Percentiles rank a stretch among this genome's conserved stretches.
phyloP scores from a whole-genome alignment of 2,797 vertebrate genomes.

The Eutrigla gurnardus region DNA sequence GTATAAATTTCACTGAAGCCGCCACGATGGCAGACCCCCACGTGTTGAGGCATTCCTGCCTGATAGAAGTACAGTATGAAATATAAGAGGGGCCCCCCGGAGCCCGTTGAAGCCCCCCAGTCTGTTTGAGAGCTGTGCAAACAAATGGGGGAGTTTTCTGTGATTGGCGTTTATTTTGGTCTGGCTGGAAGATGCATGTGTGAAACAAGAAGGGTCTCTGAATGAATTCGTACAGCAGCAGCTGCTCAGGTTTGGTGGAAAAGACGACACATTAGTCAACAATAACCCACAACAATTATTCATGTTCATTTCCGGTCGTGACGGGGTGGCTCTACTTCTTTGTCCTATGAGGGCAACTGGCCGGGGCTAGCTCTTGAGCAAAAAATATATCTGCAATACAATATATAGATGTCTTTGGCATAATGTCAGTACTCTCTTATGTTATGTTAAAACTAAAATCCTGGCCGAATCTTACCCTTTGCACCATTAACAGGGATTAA shows the following conservation, averaged over 20 bases:
- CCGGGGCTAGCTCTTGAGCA: neutral
- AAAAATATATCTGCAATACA: neutral
- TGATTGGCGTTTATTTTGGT: slow-evolving; percentile 60
- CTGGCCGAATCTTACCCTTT: neutral
- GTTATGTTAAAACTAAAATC: neutral
- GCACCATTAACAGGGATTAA: neutral
- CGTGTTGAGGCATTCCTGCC: slow-evolving; percentile 30
- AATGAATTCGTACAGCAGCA: slow-evolving; percentile 15
- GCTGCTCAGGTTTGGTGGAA: slow-evolving; percentile 6
- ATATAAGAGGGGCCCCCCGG: slow-evolving; percentile 32
- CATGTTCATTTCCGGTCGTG: neutral
- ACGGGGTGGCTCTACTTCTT: neutral
- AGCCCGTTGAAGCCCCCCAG: slow-evolving; percentile 18
- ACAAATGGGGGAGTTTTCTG: slow-evolving; percentile 54
- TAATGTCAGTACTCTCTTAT: neutral
- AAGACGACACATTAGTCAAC: neutral
- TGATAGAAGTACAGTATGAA: slow-evolving; percentile 34
- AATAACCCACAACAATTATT: neutral
- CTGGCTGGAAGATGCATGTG: slow-evolving; percentile 24
- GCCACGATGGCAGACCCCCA: neutral
- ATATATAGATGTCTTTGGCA: neutral
- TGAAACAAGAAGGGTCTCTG: slow-evolving; percentile 12
- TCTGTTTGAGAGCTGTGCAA: slow-evolving; percentile 45
- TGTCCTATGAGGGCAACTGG: neutral
- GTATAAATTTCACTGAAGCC: slow-evolving; percentile 50